A percentile compares a stretch with the other conserved stretches of the same genome.
Conservation (phyloP, 2,113 vertebrate species). For the Aramus guarauna region DNA sequence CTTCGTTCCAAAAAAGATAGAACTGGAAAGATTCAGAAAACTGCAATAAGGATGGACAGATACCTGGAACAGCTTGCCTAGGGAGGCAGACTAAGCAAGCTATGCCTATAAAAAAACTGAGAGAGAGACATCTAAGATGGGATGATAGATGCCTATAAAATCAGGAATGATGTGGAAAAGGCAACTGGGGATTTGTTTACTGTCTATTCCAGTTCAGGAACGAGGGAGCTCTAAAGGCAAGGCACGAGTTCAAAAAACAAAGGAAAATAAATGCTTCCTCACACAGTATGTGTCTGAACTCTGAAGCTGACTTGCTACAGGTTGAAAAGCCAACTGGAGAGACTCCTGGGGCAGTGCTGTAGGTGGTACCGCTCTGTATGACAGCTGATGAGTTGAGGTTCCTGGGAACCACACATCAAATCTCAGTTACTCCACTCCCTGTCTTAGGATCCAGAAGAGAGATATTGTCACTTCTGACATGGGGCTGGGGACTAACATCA, state of each 20-base stretch:
- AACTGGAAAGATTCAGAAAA: not conserved
- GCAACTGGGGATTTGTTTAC: rapidly evolving
- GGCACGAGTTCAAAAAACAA: not conserved
- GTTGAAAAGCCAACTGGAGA: not conserved
- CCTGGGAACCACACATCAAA: not conserved
- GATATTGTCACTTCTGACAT: not conserved
- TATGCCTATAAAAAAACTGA: not conserved
- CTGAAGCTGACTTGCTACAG: not conserved
- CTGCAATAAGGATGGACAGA: not conserved
- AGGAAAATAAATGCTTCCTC: not conserved
- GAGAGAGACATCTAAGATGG: not conserved
- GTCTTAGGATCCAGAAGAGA: not conserved
- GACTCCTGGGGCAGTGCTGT: not conserved
- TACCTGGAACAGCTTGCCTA: not conserved
- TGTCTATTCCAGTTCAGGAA: not conserved
- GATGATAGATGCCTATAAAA: not conserved
- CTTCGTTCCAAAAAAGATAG: not conserved
- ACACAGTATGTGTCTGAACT: not conserved
- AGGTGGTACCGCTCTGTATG: not conserved
- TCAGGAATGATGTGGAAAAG: not conserved
- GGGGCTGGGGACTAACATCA: not conserved
- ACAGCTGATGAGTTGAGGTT: not conserved
- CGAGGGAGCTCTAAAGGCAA: not conserved
- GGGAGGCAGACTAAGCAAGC: not conserved
- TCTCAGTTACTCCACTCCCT: not conserved